phyloP scores from a whole-genome alignment of 2,888 invertebrate genomes.

The Heliconius cydno region DNA sequence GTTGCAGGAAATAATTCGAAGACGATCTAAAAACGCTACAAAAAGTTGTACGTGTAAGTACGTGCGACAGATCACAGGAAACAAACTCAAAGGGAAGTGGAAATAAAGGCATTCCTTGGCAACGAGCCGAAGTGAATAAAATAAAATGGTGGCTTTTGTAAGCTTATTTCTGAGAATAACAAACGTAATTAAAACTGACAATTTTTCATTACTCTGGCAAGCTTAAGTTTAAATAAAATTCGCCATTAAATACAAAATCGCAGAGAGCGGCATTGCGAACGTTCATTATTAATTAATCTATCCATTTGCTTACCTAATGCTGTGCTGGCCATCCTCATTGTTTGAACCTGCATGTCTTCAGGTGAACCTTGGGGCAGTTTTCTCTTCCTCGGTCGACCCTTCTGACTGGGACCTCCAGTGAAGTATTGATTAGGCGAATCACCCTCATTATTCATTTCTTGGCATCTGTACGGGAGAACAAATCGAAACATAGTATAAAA shows the following conservation, averaged over 20 bases:
- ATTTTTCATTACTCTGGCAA: slow-evolving; percentile 50
- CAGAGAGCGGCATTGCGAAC: slow-evolving; percentile 37
- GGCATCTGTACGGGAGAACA: slow-evolving; percentile 60
- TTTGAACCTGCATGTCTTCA: slow-evolving; percentile 86
- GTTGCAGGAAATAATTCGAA: slow-evolving; percentile 25
- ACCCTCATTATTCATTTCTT: slow-evolving; percentile 77
- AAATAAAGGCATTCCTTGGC: slow-evolving; percentile 42
- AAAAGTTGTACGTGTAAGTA: slow-evolving; percentile 27
- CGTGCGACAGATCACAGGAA: slow-evolving; percentile 44
- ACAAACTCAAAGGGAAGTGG: slow-evolving; percentile 44
- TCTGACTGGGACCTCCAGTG: slow-evolving; percentile 85
- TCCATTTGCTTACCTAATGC: slow-evolving; percentile 84
- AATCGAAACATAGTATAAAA: background rate
- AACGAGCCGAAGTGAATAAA: slow-evolving; percentile 43
- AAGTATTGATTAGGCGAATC: slow-evolving; percentile 87
- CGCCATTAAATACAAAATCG: slow-evolving; percentile 52
- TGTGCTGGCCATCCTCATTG: slow-evolving; percentile 87
- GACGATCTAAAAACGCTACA: background rate
- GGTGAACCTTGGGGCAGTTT: slow-evolving; percentile 85
- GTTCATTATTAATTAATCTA: slow-evolving; percentile 11
- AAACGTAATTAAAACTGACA: slow-evolving; percentile 50
- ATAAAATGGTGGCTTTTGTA: slow-evolving; percentile 48
- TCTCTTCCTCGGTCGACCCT: slow-evolving; percentile 91
- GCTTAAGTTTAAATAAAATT: slow-evolving; percentile 51
- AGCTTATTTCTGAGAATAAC: slow-evolving; percentile 47